Evolutionary conservation across 2,888 invertebrate genomes (phyloP).

Genomic region (Drosophila sordidula): DNA sequence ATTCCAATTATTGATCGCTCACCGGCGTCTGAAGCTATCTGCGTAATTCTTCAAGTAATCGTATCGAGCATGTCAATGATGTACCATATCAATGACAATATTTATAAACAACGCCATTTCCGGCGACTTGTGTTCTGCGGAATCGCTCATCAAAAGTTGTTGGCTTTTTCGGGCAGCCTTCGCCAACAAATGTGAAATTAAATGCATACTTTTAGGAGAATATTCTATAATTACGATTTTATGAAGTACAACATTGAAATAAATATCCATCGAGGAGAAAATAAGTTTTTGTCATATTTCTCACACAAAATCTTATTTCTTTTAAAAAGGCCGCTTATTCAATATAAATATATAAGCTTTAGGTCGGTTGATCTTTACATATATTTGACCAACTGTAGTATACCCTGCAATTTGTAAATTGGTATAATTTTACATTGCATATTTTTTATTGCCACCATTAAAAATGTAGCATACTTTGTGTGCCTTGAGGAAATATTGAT

Average conservation of each 20-base stretch:
- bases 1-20: conserved; percentile 42
- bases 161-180: not conserved
- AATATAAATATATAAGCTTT: too few relatives aligned
- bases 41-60: conserved; percentile 37
- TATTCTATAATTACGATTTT: too few relatives aligned
- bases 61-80: conserved; percentile 20
- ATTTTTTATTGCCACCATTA: not conserved
- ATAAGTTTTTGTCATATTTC: too few relatives aligned
- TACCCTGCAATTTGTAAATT: too few relatives aligned
- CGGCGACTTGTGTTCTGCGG: conserved; percentile 23
- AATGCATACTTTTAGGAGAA: conserved; percentile 16
- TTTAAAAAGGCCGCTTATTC: too few relatives aligned
- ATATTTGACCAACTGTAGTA: too few relatives aligned
- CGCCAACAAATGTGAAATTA: not conserved
- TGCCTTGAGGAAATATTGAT: not conserved
- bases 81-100: conserved; percentile 12
- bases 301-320: too few relatives aligned
- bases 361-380: too few relatives aligned
- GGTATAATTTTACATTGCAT: conserved; percentile 1
- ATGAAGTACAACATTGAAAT: too few relatives aligned
- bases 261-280: too few relatives aligned
- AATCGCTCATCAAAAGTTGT: not conserved
- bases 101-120: conserved; percentile 32
- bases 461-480: conserved; percentile 1
- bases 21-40: conserved; percentile 26